Evolutionary conservation across 2,797 vertebrate genomes (phyloP).

Genomic region (Muscicapa comitata): DNA sequence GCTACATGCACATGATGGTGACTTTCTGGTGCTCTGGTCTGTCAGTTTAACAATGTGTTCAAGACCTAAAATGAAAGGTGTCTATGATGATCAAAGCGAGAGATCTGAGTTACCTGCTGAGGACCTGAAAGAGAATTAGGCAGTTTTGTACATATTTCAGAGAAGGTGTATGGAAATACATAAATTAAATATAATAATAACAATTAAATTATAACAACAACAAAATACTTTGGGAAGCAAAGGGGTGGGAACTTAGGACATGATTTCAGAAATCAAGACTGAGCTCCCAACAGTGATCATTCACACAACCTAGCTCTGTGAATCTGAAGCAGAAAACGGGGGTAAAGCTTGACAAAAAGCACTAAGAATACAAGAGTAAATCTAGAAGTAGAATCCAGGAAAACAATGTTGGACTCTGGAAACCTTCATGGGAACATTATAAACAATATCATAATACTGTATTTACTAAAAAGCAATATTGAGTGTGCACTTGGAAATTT

Average conservation of each 20-base stretch:
- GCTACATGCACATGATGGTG: not conserved
- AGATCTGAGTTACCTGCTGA: not conserved
- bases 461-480: not conserved
- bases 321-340: not conserved
- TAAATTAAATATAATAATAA: not conserved
- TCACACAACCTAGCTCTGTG: not conserved
- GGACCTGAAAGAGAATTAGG: not conserved
- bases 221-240: not conserved
- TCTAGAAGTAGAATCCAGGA: not conserved
- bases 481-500: not conserved
- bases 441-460: not conserved
- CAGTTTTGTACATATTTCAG: not conserved
- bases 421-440: not conserved
- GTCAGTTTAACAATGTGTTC: not conserved
- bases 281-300: not conserved
- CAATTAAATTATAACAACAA: not conserved
- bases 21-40: not conserved
- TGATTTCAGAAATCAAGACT: not conserved
- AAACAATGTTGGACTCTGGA: not conserved
- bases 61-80: not conserved
- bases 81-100: not conserved
- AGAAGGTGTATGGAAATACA: not conserved
- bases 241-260: not conserved
- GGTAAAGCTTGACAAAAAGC: not conserved
- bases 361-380: not conserved